Evolutionary conservation across 2,113 vertebrate species (phyloP).

Genomic region (Peromyscus polionotus): DNA sequence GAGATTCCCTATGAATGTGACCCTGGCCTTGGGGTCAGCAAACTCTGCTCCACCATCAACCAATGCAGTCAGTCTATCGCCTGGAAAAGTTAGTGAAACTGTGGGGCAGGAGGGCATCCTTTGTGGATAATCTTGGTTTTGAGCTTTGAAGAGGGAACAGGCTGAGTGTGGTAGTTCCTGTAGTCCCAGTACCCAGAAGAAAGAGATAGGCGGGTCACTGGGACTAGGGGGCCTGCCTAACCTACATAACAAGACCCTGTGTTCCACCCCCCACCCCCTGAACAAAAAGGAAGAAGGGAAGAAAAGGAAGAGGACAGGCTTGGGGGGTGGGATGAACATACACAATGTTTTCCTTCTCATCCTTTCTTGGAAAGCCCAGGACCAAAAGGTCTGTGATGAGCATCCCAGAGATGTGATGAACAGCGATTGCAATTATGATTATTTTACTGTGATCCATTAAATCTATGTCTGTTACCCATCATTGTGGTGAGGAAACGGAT

Average conservation of each 20-base stretch:
- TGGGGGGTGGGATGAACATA: not conserved
- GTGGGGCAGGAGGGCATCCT: not conserved
- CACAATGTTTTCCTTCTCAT: not conserved
- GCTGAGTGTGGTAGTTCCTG: not conserved
- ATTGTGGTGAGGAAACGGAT: conserved; percentile 49
- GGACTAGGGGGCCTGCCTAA: not conserved
- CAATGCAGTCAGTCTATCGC: conserved; percentile 26
- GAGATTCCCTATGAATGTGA: conserved; percentile 69
- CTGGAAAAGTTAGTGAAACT: not conserved
- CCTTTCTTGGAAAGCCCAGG: conserved; percentile 62
- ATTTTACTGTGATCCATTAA: conserved; percentile 45
- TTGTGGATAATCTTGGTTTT: not conserved
- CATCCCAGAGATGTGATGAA: not conserved
- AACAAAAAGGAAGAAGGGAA: not conserved
- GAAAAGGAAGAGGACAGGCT: not conserved
- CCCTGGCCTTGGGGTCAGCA: conserved; percentile 70
- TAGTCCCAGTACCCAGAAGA: not conserved
- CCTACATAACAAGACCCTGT: not conserved
- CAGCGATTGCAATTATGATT: conserved; percentile 30
- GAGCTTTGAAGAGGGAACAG: not conserved
- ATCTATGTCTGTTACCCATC: not conserved
- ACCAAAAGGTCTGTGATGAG: not conserved
- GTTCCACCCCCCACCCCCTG: not conserved
- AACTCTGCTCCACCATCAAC: conserved; percentile 68
- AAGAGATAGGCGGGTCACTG: not conserved